Base-by-base conservation (phyloP, 23 tunicate genomes). In the Trididemnum nubilum region DNA sequence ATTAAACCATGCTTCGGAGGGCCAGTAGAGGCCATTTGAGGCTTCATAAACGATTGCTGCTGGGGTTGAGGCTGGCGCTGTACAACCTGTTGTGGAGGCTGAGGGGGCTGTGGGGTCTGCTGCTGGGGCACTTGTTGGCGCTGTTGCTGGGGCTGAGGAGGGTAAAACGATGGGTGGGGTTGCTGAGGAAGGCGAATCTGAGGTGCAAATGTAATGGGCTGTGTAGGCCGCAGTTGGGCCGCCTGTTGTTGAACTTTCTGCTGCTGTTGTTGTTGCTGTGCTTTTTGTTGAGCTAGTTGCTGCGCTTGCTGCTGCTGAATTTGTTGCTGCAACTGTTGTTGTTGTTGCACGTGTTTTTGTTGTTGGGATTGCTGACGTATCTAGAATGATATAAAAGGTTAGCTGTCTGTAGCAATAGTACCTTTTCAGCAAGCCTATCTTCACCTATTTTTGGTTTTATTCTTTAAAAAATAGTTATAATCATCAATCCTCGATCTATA, bases 1-100 rank as follows among this genome's bases (percentile, higher is more conserved):
- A 63, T 76, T 22, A 84, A 38, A 26, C 88, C 88, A 2, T 32
- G 39, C 51, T 84, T 84, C 4, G 88, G 82, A 18, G 82, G 35
- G 2, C 82, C 72, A 29, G 82, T 64, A n/a, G 36, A 39, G 7
- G 60, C 33, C 25, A 29, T 49, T 72, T 33, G 87, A 3, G 57
- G 80, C 60, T 72, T 83, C 54, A 54, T 54, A 35, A 54, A 83
- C 21, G 73, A 24, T 5, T 31, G 83, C 34, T 63, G 83, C 36
- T 57, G 70, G 36, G 73, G 27, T 29, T 27, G 57, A 23, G 69
- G 69, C 69, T 63, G 69, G 4, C 27, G 57, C 57, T 49, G 57
- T 49, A 49, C 57, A 9, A 18, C 18, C 12, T 18, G 57, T 18
- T 49, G 57, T 49, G 12, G 57, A 12, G 67, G 67, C n/a, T 61